A percentile compares a stretch with the other conserved stretches of the same genome.
Conservation (phyloP, 2,797 vertebrate species). For the Poecile montanus region DNA sequence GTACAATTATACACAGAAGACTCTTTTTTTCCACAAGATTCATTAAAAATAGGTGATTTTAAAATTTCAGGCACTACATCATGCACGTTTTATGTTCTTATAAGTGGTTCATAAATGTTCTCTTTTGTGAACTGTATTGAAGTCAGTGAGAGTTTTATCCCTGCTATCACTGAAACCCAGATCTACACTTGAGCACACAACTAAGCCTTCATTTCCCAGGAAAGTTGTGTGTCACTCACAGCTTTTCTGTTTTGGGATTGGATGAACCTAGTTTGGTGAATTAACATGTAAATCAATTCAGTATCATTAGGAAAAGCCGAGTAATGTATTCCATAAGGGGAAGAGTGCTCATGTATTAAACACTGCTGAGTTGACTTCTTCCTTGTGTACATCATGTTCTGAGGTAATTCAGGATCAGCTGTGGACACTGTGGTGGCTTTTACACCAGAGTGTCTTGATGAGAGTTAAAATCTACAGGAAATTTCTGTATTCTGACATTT, state of each 20-base stretch:
- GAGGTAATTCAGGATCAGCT: neutral
- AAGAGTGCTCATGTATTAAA: neutral
- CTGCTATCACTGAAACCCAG: neutral
- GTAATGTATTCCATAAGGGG: neutral
- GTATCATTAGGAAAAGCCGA: neutral
- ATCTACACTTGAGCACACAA: neutral
- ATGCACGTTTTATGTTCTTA: neutral
- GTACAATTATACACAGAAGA: neutral
- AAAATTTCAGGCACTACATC: neutral
- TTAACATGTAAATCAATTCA: neutral
- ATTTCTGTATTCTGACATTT: neutral
- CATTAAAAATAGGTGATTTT: neutral
- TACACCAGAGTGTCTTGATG: neutral
- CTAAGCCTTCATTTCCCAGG: neutral
- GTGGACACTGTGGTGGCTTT: neutral
- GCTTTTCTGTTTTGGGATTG: neutral
- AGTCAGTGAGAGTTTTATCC: neutral
- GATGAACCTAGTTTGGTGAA: neutral
- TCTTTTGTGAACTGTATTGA: neutral
- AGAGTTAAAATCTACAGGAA: neutral
- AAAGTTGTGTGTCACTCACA: neutral
- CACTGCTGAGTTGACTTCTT: neutral
- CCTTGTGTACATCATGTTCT: neutral
- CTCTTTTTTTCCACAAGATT: neutral
- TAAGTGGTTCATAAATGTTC: neutral